Evolutionary conservation across 2,888 invertebrate species (phyloP), one percentile per base, ranked within the genome.

Genomic region (Neoitamus cyanurus): DNA sequence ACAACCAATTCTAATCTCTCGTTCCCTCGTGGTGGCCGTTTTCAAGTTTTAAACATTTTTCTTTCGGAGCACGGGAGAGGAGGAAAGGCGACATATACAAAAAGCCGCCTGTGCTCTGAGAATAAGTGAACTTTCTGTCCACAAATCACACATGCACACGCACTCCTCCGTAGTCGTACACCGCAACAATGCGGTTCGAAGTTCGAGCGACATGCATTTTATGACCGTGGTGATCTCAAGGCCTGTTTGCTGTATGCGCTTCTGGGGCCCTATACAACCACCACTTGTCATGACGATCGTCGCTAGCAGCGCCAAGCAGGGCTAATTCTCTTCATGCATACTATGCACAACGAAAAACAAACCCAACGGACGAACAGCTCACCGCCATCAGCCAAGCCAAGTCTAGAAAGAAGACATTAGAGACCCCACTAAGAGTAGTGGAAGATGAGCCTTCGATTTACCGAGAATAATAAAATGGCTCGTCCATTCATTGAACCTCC

Each of bases 401-500:
- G 4, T 5, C 78, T 31, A 69, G 82, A 69, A 82, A 82, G 82
- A 69, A 82, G 82, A 82, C 37, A 69, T 69, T 37, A 58, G 78
- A 34, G 58, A 68, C 69, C 82, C 69, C 69, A 82, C 82, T 69
- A 82, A 82, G 13, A 78, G 78, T 46, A 28, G 37, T 69, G 9
- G 69, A 69, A 82, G 82, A 82, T 82, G 82, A 69, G 7, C 37
- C 69, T 82, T 82, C 69, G 20, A 82, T 69, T 82, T 82, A 82
- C 36, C 37, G 69, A 37, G 69, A 82, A 82, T 69, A 82, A 82
- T 69, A 82, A 69, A 82, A 37, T 82, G 69, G 20, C 11, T 82
- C 37, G 68, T 69, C 82, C 82, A 82, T 82, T 82, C 82, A 82
- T 69, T 82, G 82, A 82, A 82, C 82, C 69, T 82, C 82, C 82